Base-by-base conservation (phyloP, 1,140 invertebrate genomes). In the Drosophila varians region DNA sequence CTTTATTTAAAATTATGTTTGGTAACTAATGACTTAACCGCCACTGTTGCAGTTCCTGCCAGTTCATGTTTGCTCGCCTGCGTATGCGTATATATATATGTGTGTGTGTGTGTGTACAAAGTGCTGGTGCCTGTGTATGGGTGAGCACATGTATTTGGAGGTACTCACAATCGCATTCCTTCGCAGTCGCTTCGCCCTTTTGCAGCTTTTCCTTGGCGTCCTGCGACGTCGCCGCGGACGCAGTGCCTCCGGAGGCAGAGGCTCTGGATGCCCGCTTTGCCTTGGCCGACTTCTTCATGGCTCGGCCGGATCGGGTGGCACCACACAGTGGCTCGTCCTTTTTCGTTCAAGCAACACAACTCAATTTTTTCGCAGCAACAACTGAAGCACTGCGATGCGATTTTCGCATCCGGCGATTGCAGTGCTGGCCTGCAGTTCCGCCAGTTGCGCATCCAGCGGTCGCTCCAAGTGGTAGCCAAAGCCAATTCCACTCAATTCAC, bases 131-230 rank as follows among this genome's bases (percentile, higher is more conserved):
- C 3, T 9, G 3, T 7, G 43, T 26, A 12, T 46, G 5, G 11
- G 18, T 18, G 46, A 8, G 12, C 19, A 47, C n/a, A 21, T 26
- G 11, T 48, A 14, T 5, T 4, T 48, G 14, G 9, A 4, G 8
- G 12, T 31, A 48, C 46, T 48, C 46, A 48, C 46, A 18, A 42
- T 42, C 38, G 16, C 38, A 42, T 42, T 42, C 38, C 38, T 18
- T 19, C 3, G 16, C 14, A 42, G 36, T 7, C 14, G 4, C 36
- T 18, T 14, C 26, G 26, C 26, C 26, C 26, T 28, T 28, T 7
- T 7, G 26, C 26, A 9, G 26, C 26, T 28, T 28, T 9, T 7
- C 26, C 2, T 31, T 31, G 28, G 28, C 9, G 4, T 31, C 28
- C 28, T 31, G 28, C 3, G 28, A 31, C 28, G 28, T 11, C 11